A percentile compares a stretch with the other conserved stretches of the same genome.
Evolutionary conservation across 2,797 vertebrate species (phyloP).

Genomic region (Neosalanx taihuensis): DNA sequence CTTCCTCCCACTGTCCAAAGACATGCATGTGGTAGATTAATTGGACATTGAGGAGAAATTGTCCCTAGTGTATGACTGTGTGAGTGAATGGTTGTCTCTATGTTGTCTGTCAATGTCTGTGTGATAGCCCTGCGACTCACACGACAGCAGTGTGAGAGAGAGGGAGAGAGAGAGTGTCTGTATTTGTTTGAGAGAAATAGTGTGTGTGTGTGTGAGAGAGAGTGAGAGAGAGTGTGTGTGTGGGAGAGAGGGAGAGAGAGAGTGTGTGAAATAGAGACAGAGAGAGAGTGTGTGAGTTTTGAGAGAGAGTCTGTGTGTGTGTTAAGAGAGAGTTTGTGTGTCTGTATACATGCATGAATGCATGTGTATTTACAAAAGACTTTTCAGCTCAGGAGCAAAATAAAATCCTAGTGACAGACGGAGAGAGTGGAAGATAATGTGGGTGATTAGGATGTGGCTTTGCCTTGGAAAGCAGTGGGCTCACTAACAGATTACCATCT

Average conservation of each 20-base stretch:
- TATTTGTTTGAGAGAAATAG: constrained; percentile 17
- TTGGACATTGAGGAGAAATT: too few relatives aligned
- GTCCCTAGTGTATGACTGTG: too few relatives aligned
- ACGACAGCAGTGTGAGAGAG: constrained; percentile 23
- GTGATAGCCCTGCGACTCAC: background rate
- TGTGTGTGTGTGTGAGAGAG: constrained; percentile 9
- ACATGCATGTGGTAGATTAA: too few relatives aligned
- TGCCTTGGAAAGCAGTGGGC: constrained; percentile 49
- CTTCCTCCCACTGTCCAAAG: too few relatives aligned
- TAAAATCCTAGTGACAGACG: constrained; percentile 21
- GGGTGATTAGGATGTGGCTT: constrained; percentile 48
- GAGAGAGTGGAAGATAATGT: constrained; percentile 39
- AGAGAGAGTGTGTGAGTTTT: too few relatives aligned
- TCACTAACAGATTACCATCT: constrained; percentile 44
- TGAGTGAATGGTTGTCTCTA: too few relatives aligned
- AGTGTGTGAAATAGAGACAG: too few relatives aligned
- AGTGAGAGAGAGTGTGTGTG: background rate
- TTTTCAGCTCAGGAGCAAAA: background rate
- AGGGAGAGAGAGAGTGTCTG: constrained; percentile 50
- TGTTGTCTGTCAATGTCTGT: too few relatives aligned
- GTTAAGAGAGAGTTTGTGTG: background rate
- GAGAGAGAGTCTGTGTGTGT: constrained; percentile 3
- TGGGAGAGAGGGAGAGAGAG: too few relatives aligned
- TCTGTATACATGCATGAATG: constrained; percentile 4
- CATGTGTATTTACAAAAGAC: background rate